phyloP scores from a whole-genome alignment of 2,888 invertebrate genomes.

The Ochropleura leucogaster region DNA sequence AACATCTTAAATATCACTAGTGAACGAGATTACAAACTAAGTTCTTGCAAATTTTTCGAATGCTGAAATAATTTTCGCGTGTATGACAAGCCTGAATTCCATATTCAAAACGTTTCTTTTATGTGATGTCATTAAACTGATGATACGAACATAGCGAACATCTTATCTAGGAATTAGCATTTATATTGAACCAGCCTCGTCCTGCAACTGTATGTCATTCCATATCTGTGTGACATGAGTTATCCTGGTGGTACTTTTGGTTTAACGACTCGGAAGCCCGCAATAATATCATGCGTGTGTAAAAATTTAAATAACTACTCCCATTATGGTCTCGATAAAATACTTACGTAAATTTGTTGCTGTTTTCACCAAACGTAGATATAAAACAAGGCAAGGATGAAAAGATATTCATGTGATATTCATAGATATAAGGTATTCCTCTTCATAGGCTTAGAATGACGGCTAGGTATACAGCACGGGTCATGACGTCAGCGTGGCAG shows the following conservation, averaged over 20 bases:
- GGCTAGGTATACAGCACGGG: constrained; percentile 54
- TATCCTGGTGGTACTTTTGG: constrained; percentile 59
- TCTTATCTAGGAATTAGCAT: constrained; percentile 83
- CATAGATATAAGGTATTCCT: constrained; percentile 9
- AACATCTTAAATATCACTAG: constrained; percentile 51
- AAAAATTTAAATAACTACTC: background rate
- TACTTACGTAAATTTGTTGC: constrained; percentile 11
- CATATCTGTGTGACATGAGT: constrained; percentile 57
- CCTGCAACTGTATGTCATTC: constrained; percentile 66
- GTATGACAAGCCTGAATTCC: background rate
- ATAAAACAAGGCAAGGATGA: constrained; percentile 16
- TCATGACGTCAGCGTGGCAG: constrained; percentile 71
- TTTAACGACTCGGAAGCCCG: constrained; percentile 18
- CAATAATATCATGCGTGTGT: constrained; percentile 12
- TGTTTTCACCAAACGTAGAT: constrained; percentile 1
- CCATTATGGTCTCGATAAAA: background rate
- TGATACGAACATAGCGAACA: constrained; percentile 57
- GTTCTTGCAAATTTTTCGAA: background rate
- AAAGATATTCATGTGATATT: constrained; percentile 4
- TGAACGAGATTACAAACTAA: constrained; percentile 25
- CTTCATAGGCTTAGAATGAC: constrained; percentile 36
- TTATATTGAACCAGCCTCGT: constrained; percentile 81
- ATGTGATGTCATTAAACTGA: constrained; percentile 38
- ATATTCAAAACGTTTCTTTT: constrained; percentile 25
- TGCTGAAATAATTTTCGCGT: background rate